Conservation (phyloP, 2,113 vertebrate species). For the Upupa epops region DNA sequence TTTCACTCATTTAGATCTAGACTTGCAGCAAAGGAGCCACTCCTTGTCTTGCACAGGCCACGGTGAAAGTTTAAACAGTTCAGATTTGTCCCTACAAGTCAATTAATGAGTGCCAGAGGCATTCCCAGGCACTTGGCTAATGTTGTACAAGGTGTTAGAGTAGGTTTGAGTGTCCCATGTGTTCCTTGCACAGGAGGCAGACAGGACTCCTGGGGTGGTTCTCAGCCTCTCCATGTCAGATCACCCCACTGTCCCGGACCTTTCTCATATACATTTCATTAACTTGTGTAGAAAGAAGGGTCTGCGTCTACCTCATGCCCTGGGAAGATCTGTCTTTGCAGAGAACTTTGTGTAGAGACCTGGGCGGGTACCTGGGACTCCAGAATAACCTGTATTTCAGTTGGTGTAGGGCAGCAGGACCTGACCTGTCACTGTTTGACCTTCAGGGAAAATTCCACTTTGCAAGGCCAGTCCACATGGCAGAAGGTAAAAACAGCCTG, state of each 20-base stretch:
- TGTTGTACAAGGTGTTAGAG: background rate
- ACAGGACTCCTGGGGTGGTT: background rate
- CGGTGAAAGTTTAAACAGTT: background rate
- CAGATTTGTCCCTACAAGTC: background rate
- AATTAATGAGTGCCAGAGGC: background rate
- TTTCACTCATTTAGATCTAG: background rate
- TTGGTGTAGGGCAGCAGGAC: fast-evolving
- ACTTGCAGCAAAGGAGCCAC: background rate
- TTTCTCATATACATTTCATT: background rate
- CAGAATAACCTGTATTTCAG: background rate
- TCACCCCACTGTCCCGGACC: background rate
- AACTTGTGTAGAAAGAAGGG: background rate
- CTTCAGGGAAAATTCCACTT: background rate
- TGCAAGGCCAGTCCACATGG: fast-evolving
- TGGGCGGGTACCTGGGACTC: background rate
- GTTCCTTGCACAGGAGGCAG: background rate
- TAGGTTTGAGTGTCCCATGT: fast-evolving
- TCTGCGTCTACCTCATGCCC: background rate
- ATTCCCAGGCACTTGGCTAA: background rate
- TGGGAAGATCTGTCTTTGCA: background rate
- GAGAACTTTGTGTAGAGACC: background rate
- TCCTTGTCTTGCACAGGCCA: background rate
- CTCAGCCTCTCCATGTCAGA: background rate
- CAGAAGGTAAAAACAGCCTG: background rate
- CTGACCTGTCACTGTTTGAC: background rate